phyloP scores from a whole-genome alignment of 2,888 invertebrate genomes.

The Slavum lentiscoides region DNA sequence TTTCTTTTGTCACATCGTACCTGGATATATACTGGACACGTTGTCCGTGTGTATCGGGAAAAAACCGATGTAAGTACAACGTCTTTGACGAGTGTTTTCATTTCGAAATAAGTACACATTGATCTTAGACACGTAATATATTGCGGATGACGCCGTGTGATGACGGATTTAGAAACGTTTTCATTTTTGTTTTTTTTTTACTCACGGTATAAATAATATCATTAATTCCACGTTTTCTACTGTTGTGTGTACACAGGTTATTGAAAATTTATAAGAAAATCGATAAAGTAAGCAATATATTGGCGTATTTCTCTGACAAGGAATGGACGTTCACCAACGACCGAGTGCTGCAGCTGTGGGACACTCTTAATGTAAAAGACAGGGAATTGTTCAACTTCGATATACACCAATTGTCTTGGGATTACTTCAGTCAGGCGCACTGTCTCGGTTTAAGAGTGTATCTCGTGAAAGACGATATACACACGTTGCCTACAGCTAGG shows the following conservation, averaged over 20 bases:
- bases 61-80: conserved; percentile 55
- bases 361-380: conserved; percentile 58
- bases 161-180: no score
- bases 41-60: conserved; percentile 55
- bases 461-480: conserved; percentile 62
- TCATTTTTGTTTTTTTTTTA: no score
- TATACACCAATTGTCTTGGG: conserved; percentile 62
- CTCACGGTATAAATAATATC: no score
- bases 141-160: no score
- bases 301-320: conserved; percentile 63
- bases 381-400: conserved; percentile 62
- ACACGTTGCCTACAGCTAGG: conserved; percentile 60
- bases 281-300: conserved; percentile 61
- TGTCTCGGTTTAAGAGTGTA: conserved; percentile 63
- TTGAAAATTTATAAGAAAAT: conserved; percentile 63
- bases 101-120: no score
- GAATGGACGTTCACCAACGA: conserved; percentile 61
- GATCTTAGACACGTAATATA: no score
- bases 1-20: conserved; percentile 56
- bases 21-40: conserved; percentile 56
- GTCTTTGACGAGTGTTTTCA: no score
- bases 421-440: conserved; percentile 62
- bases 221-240: neutral
- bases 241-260: conserved; percentile 60
- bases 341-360: conserved; percentile 59